These are phyloP conservation scores for Mormyrus lacerda DNA, from an alignment of 2,113 vertebrate species.

Conservation along the genomic window DNA sequence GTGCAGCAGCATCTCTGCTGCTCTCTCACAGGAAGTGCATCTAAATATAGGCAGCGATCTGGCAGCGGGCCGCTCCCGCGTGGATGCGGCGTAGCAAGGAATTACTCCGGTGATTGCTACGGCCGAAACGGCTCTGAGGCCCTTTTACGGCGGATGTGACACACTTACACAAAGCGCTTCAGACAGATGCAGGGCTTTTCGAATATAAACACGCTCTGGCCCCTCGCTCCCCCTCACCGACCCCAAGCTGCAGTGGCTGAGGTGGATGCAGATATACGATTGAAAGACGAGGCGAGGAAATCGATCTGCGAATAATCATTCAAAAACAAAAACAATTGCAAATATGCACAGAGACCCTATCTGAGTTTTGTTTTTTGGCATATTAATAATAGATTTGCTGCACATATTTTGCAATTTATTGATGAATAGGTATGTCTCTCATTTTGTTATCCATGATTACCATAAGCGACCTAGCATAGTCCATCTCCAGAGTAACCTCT, in stretches of 20 bases:
- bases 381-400: not conserved
- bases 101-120: not conserved
- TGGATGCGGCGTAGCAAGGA: not conserved
- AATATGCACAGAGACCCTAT: not conserved
- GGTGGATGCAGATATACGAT: not conserved
- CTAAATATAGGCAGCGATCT: slow-evolving; percentile 20
- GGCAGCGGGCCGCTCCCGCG: not conserved
- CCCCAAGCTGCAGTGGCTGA: not conserved
- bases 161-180: not conserved
- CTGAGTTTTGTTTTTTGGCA: not conserved
- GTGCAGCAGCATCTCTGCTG: not conserved
- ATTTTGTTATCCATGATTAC: not conserved
- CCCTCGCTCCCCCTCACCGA: not conserved
- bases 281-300: not conserved
- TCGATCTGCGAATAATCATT: not conserved
- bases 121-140: not conserved
- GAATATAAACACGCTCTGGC: not conserved
- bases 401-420: not conserved
- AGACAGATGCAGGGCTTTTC: not conserved
- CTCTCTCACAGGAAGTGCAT: slow-evolving; percentile 16
- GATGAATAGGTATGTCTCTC: not conserved
- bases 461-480: not conserved
- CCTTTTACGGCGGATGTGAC: not conserved
- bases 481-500: not conserved
- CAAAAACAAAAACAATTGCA: not conserved